Evolutionary conservation across 1,140 invertebrate species (phyloP).

Genomic region (Meloidogyne exigua): DNA sequence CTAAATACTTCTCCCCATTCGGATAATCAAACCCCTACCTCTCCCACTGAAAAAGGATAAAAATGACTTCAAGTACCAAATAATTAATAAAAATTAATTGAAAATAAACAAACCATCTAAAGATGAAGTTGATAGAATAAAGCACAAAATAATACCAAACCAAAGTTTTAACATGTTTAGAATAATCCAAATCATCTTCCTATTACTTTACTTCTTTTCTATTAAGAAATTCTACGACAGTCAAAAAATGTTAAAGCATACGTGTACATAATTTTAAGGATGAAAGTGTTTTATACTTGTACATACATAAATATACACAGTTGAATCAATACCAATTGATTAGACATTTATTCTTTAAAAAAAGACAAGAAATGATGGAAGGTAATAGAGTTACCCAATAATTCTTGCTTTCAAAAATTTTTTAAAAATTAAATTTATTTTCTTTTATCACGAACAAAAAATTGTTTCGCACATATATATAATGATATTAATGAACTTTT

Average conservation of each 20-base stretch:
- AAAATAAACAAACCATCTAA: conserved; percentile 5
- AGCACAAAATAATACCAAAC: background rate
- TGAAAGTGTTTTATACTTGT: background rate
- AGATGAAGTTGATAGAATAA: background rate
- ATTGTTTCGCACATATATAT: background rate
- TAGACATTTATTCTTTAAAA: background rate
- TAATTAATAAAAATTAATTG: background rate
- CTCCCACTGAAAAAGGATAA: too few relatives aligned
- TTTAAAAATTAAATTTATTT: background rate
- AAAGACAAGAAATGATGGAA: background rate
- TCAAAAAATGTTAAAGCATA: background rate
- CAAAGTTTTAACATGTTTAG: background rate
- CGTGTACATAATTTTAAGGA: background rate
- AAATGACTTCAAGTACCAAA: too few relatives aligned
- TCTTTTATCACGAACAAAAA: conserved; percentile 5
- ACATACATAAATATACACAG: background rate
- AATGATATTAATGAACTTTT: background rate
- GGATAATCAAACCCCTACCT: too few relatives aligned
- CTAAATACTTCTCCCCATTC: too few relatives aligned
- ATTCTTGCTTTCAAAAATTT: background rate
- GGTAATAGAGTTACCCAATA: too few relatives aligned
- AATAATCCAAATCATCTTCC: background rate
- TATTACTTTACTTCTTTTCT: too few relatives aligned
- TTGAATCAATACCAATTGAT: conserved; percentile 2
- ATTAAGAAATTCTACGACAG: background rate